Percentiles rank a stretch among this genome's conserved stretches.
These are phyloP conservation scores for Cyprinus carpio DNA, from an alignment of 2,113 vertebrate species.

Conservation along the genomic window DNA sequence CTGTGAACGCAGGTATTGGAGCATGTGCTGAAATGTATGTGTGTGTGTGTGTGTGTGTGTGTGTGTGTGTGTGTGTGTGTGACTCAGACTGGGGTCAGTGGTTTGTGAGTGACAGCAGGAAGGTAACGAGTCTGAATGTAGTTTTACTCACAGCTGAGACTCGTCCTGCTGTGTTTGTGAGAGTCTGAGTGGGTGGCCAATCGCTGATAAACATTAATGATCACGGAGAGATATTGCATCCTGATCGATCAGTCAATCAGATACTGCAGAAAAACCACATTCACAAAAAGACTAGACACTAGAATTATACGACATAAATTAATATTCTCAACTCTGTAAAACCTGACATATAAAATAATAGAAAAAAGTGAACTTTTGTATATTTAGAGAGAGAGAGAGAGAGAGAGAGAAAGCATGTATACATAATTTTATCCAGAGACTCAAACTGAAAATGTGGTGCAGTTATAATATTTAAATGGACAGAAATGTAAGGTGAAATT, in stretches of 20 bases:
- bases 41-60: not conserved
- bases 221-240: not conserved
- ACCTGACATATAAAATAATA: too few species aligned
- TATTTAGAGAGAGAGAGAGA: too few species aligned
- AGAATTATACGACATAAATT: too few species aligned
- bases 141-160: not conserved
- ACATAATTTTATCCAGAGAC: too few species aligned
- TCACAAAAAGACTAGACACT: too few species aligned
- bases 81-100: conserved; percentile 12
- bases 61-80: conserved; percentile 25
- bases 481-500: too few species aligned
- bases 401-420: not conserved
- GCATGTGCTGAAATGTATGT: too few species aligned
- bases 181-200: not conserved
- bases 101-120: conserved; percentile 24
- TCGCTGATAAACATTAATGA: not conserved
- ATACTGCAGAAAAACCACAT: not conserved
- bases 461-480: too few species aligned
- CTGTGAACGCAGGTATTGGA: too few species aligned
- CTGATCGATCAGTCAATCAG: not conserved
- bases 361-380: not conserved
- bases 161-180: not conserved
- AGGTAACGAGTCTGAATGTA: conserved; percentile 7
- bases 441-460: not conserved
- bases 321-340: too few species aligned